Evolutionary conservation across 2,888 invertebrate genomes (phyloP), one percentile per base, ranked within the genome.

Genomic region (Phragmatobia fuliginosa): DNA sequence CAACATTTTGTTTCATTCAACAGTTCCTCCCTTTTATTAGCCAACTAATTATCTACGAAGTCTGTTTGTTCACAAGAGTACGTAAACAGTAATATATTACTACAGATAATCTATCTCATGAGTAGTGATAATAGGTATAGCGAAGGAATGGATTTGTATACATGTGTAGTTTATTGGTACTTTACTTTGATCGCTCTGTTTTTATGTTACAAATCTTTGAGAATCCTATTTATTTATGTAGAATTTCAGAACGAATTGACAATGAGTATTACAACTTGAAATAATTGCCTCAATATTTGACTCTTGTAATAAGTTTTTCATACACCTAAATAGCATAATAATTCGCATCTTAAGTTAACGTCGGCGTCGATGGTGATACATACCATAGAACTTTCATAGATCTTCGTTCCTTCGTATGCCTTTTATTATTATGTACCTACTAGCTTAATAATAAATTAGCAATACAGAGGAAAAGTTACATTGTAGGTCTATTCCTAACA

Each of bases 1-100:
- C 60, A 66, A 60, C 66, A 66, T 45, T 58, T 31, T 28, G 38
- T 66, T 31, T 31, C 21, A 16, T 16, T 14, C 21, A 66, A 41
- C 28, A 31, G 58, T 58, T 38, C n/a, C n/a, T 58, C 36, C 31
- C 38, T 66, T 66, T 58, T 66, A 66, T 66, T 66, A 56, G 38
- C 32, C n/a, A 66, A 41, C n/a, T 16, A n/a, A 66, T 66, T 59
- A 66, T 38, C 38, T 66, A 7, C 31, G 41, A n/a, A 32, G 31
- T 41, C n/a, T n/a, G 41, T 58, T 38, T 56, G 21, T 38, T 38
- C 31, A 41, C 58, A 38, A 28, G 56, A 18, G 65, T 36, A 38
- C 36, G 33, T 16, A 56, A 28, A 16, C 56, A 56, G 6, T 56
- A 28, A 16, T 56, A 16, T 28, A 56, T 56, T 25, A 56, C 56